A percentile compares a stretch with the other conserved stretches of the same genome.
These are phyloP conservation scores for Schizopygopsis pylzovi DNA, from an alignment of 2,797 vertebrate genomes.

Conservation along the genomic window DNA sequence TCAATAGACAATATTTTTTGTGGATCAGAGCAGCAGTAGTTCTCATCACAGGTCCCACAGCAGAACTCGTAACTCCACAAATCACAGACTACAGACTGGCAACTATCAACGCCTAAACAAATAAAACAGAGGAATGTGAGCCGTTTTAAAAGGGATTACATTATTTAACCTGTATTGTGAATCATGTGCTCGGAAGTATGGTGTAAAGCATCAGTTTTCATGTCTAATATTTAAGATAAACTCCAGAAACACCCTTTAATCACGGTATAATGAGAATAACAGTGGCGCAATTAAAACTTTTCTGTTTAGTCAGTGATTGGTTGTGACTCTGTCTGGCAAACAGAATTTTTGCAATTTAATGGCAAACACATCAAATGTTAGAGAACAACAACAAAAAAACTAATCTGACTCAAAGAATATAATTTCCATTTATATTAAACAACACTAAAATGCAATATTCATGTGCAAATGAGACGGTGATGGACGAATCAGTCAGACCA, in stretches of 20 bases:
- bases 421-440: background rate
- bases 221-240: background rate
- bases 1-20: fast-evolving
- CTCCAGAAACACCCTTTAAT: background rate
- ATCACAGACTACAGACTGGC: background rate
- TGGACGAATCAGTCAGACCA: background rate
- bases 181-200: background rate
- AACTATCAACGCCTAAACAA: background rate
- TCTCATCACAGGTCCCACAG: conserved; percentile 63
- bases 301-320: background rate
- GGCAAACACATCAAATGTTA: background rate
- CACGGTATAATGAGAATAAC: background rate
- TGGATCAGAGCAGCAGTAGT: conserved; percentile 55
- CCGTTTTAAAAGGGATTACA: background rate
- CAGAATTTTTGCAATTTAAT: background rate
- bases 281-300: background rate
- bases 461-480: background rate
- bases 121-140: background rate
- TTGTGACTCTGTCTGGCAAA: background rate
- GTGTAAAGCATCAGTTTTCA: background rate
- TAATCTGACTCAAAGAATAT: background rate
- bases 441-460: background rate
- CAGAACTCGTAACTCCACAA: conserved; percentile 57
- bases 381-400: too few species aligned
- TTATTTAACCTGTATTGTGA: background rate